These are phyloP conservation scores for Shinisaurus crocodilurus DNA, from an alignment of 2,113 vertebrate genomes.

Conservation along the genomic window DNA sequence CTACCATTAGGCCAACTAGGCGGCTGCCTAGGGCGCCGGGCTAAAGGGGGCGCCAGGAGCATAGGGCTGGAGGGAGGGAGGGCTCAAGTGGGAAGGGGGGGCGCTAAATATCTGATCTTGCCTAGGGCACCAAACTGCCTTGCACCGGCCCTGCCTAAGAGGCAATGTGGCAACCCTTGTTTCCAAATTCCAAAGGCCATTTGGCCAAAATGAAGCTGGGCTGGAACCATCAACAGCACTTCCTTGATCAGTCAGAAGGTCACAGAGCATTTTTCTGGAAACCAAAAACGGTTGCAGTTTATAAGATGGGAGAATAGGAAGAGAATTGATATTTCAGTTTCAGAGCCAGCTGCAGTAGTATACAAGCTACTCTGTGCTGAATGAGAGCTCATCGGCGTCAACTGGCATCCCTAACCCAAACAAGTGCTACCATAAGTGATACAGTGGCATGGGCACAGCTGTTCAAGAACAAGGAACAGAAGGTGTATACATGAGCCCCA, in stretches of 20 bases:
- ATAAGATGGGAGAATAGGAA: background rate
- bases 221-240: background rate
- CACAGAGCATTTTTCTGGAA: background rate
- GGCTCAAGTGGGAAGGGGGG: too few species aligned
- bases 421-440: background rate
- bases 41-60: too few species aligned
- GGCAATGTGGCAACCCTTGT: background rate
- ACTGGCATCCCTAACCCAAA: background rate
- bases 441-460: background rate
- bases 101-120: too few species aligned
- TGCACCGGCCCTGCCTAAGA: too few species aligned
- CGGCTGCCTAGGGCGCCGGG: too few species aligned
- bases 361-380: background rate
- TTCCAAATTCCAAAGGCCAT: background rate
- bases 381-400: background rate
- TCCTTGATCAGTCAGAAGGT: background rate
- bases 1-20: too few species aligned
- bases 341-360: background rate
- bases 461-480: background rate
- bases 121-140: too few species aligned
- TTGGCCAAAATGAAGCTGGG: background rate
- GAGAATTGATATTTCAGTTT: background rate
- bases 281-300: background rate
- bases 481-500: fast-evolving
- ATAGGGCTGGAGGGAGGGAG: too few species aligned